Evolutionary conservation across 2,113 vertebrate species (phyloP).

Genomic region (Casuarius casuarius): DNA sequence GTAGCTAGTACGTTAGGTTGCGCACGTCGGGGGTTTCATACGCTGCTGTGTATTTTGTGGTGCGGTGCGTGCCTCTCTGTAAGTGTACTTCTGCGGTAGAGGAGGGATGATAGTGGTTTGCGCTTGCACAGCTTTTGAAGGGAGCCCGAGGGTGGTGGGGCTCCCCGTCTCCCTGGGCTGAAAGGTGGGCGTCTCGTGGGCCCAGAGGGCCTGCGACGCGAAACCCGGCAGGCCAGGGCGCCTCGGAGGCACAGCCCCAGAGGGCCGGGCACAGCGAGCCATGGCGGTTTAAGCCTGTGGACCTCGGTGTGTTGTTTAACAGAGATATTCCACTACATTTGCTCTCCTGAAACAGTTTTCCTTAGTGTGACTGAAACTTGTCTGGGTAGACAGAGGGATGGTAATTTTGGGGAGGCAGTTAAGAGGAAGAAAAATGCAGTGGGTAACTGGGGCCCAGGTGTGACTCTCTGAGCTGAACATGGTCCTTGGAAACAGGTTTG

Average conservation of each 20-base stretch:
- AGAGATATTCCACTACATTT: not conserved
- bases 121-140: rapidly evolving
- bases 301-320: too few relatives aligned
- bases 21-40: too few relatives aligned
- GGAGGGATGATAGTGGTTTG: rapidly evolving
- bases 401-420: rapidly evolving
- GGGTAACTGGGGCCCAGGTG: rapidly evolving
- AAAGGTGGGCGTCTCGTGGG: rapidly evolving
- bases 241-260: too few relatives aligned
- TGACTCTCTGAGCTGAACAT: not conserved
- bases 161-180: rapidly evolving
- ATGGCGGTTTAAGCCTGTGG: too few relatives aligned
- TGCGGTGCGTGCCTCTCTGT: too few relatives aligned
- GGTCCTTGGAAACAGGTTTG: not conserved
- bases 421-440: rapidly evolving
- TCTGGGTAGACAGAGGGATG: not conserved
- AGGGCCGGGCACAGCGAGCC: too few relatives aligned
- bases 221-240: too few relatives aligned
- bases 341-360: rapidly evolving
- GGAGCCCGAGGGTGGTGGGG: not conserved
- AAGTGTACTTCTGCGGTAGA: not conserved
- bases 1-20: not conserved
- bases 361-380: too few relatives aligned
- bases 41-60: too few relatives aligned
- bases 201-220: not conserved